Evolutionary conservation across 2,888 invertebrate species (phyloP).

Genomic region (Drosophila anceps): DNA sequence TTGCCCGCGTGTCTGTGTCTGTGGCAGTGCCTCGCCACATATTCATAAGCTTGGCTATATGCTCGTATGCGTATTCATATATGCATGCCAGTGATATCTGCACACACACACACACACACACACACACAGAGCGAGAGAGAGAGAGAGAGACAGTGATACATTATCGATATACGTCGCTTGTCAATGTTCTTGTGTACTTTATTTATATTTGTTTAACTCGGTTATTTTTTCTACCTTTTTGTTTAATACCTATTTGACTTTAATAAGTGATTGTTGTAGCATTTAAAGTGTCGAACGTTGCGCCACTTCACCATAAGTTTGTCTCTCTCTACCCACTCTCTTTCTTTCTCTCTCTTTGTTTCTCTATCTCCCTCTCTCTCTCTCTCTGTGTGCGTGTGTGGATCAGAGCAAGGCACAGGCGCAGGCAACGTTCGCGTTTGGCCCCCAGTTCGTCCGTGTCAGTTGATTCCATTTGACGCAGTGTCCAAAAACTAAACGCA

Average conservation of each 20-base stretch:
- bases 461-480: constrained; percentile 53
- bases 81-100: constrained; percentile 67
- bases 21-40: constrained; percentile 22
- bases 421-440: constrained; percentile 16
- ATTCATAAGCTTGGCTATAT: constrained; percentile 37
- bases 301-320: constrained; percentile 50
- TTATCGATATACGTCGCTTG: constrained; percentile 62
- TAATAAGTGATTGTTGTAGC: constrained; percentile 82
- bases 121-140: too few relatives aligned
- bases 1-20: constrained; percentile 40
- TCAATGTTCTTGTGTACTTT: constrained; percentile 67
- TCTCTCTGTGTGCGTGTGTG: not conserved
- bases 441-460: constrained; percentile 47
- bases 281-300: constrained; percentile 76
- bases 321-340: not conserved
- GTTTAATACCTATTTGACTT: constrained; percentile 83
- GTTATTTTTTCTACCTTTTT: constrained; percentile 62
- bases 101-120: constrained; percentile 34
- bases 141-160: constrained; percentile 34
- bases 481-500: constrained; percentile 48
- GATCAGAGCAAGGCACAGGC: constrained; percentile 27
- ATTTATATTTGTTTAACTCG: constrained; percentile 75
- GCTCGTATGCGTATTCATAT: constrained; percentile 42
- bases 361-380: not conserved
- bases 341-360: not conserved